phyloP scores from a whole-genome alignment of 30 jellyfish, hydroid and myxozoan species.

The Nemopilema nomurai region DNA sequence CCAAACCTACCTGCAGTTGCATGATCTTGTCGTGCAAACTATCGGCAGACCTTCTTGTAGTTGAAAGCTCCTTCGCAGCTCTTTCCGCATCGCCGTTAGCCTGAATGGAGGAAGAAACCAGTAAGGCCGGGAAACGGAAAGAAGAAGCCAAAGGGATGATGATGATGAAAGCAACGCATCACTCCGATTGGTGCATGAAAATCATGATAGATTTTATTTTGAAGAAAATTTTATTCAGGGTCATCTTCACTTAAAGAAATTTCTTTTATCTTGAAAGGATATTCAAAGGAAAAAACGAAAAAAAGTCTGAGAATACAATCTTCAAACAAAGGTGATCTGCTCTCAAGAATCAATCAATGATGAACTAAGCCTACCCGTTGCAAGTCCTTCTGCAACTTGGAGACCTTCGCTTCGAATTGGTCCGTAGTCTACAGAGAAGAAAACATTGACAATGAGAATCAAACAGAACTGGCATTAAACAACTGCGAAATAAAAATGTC shows the following conservation, averaged over 20 bases:
- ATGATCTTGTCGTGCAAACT: constrained; percentile 64
- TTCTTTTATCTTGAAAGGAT: too few species aligned
- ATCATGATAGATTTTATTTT: too few species aligned
- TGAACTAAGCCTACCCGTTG: constrained; percentile 61
- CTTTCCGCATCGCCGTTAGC: constrained; percentile 87
- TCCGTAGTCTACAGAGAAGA: constrained; percentile 74
- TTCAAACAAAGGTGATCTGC: too few species aligned
- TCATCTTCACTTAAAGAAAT: too few species aligned
- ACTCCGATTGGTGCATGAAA: too few species aligned
- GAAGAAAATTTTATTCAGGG: too few species aligned
- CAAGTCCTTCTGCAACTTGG: constrained; percentile 73
- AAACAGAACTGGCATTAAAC: not conserved
- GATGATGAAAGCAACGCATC: too few species aligned
- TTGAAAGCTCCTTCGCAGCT: constrained; percentile 72
- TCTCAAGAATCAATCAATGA: not conserved
- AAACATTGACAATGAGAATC: not conserved
- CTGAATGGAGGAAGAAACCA: constrained; percentile 21
- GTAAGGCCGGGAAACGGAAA: too few species aligned
- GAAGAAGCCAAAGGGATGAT: too few species aligned
- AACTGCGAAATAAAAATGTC: too few species aligned
- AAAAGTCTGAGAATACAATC: too few species aligned
- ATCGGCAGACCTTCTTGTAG: constrained; percentile 72
- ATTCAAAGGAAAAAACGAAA: too few species aligned
- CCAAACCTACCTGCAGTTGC: constrained; percentile 71
- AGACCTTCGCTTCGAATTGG: constrained; percentile 61